Base-by-base conservation (phyloP, 2,888 invertebrate genomes). In the Dorcus hopei region DNA sequence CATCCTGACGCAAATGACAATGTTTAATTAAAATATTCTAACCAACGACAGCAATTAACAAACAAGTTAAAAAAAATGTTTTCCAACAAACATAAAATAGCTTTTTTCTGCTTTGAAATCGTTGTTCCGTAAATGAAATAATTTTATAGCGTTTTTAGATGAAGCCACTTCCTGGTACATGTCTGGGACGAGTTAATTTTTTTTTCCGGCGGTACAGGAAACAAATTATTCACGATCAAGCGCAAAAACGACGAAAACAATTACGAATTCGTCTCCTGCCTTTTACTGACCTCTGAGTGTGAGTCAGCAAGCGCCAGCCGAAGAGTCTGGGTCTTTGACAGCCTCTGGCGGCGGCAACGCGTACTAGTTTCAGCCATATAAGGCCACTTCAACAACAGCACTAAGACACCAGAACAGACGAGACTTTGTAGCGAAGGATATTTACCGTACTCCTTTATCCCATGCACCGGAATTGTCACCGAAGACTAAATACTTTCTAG, bases 221-320 rank as follows among this genome's bases (percentile, higher is more conserved):
- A 11, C 45, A 45, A 8, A 19, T 45, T 45, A 9, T 19, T 11
- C 45, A 23, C 16, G 45, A 45, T 45, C 23, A 19, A 45, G 16
- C 14, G 45, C 45, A 16, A 45, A 45, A 45, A 45, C 23, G 14
- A 45, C 45, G 19, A 45, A 45, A 45, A 45, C 45, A 45, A 45
- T 45, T 45, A 19, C 9, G 23, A 45, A 23, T 23, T 16, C 45
- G 45, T 45, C 14, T 45, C 45, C 19, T 23, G 23, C 45, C 45
- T 51, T 51, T 51, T 51, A 51, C 40, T 51, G 51, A 51, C 51
- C 51, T 51, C 40, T 51, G 39, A 26, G 51, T 40, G 19, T 51
- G 51, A 51, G 51, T 51, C 51, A 51, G 51, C 51, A 48, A 43
- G 55, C 55, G 59, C 55, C 59, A 59, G 59, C 52, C 58, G 40